A percentile compares a stretch with the other conserved stretches of the same genome.
Evolutionary conservation across 2,888 invertebrate species (phyloP).

Genomic region (Clanis bilineata): DNA sequence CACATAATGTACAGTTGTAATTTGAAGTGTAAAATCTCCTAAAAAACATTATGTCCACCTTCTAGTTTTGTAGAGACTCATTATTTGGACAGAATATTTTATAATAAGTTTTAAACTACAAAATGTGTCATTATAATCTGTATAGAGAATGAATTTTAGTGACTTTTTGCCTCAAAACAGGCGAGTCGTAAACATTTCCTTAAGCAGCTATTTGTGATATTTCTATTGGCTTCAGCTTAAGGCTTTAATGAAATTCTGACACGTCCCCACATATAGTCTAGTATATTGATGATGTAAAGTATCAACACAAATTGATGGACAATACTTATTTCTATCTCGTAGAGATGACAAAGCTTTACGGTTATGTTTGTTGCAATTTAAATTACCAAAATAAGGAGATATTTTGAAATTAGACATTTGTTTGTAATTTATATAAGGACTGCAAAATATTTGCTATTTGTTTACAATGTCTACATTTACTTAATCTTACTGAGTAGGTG

Average conservation of each 20-base stretch:
- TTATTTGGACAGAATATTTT: slow-evolving; percentile 73
- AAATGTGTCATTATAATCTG: slow-evolving; percentile 67
- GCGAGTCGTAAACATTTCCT: slow-evolving; percentile 52
- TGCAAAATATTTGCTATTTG: slow-evolving; percentile 69
- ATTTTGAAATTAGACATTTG: slow-evolving; percentile 55
- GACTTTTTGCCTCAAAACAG: slow-evolving; percentile 47
- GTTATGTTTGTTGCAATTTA: slow-evolving; percentile 4
- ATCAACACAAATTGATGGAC: slow-evolving; percentile 14
- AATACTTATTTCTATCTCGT: slow-evolving; percentile 18
- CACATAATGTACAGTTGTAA: slow-evolving; percentile 74
- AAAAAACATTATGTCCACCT: slow-evolving; percentile 68
- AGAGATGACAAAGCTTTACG: slow-evolving; percentile 15
- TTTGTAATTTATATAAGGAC: slow-evolving; percentile 66
- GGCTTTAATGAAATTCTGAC: slow-evolving; percentile 43
- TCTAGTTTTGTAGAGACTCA: slow-evolving; percentile 70
- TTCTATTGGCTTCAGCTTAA: slow-evolving; percentile 61
- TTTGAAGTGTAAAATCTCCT: slow-evolving; percentile 72
- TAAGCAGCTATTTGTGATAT: slow-evolving; percentile 73
- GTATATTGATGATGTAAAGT: slow-evolving; percentile 30
- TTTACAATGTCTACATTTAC: slow-evolving; percentile 50
- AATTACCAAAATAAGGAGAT: slow-evolving; percentile 41
- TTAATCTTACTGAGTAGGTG: slow-evolving; percentile 5
- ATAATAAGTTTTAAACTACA: slow-evolving; percentile 78
- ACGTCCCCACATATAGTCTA: slow-evolving; percentile 39
- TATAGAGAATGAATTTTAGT: slow-evolving; percentile 75